Evolutionary conservation across 2,888 invertebrate genomes (phyloP).

Genomic region (Cancer borealis): DNA sequence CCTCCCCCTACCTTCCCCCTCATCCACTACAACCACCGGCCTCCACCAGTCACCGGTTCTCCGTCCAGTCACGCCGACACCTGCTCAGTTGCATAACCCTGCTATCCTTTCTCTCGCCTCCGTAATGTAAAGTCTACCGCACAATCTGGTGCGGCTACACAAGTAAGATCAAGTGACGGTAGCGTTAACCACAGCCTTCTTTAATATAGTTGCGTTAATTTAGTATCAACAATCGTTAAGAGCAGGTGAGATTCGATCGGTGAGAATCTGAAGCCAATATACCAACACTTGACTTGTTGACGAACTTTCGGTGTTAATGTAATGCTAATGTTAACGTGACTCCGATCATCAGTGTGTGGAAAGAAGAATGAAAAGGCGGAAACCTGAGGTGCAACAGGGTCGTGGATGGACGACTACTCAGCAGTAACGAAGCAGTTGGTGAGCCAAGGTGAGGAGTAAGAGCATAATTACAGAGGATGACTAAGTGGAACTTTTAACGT

Average conservation of each 20-base stretch:
- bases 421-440: neutral
- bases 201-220: neutral
- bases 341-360: neutral
- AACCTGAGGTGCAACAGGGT: neutral
- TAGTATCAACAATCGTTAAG: neutral
- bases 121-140: neutral
- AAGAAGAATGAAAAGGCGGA: constrained; percentile 30
- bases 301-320: neutral
- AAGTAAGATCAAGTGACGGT: neutral
- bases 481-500: neutral
- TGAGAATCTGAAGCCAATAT: neutral
- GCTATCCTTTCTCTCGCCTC: neutral
- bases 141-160: neutral
- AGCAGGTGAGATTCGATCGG: neutral
- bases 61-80: neutral
- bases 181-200: neutral
- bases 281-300: neutral
- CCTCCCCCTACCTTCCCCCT: neutral
- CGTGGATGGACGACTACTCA: neutral
- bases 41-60: constrained; percentile 3
- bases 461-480: neutral
- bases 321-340: neutral
- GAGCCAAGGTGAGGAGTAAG: constrained; percentile 5
- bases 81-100: neutral
- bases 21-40: neutral